Evolutionary conservation across 2,113 vertebrate genomes (phyloP).

Genomic region (Rhizomys pruinosus): DNA sequence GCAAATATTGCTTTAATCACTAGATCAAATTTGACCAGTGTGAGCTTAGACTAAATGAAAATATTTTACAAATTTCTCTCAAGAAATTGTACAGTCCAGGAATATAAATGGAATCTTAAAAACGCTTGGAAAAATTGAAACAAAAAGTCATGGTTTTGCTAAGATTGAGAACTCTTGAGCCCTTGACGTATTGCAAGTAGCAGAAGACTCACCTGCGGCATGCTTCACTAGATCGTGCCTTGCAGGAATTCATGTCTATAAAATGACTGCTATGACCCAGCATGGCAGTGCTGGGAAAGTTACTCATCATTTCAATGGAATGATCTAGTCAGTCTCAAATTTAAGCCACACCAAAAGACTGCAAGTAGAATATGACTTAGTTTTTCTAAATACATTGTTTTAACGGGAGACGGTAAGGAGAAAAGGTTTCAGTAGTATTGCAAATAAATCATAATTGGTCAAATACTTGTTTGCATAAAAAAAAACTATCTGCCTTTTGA

Average conservation of each 20-base stretch:
- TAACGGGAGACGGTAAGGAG: neutral
- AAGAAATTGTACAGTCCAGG: neutral
- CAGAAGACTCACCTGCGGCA: neutral
- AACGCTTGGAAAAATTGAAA: neutral
- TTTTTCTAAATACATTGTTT: neutral
- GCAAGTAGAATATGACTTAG: neutral
- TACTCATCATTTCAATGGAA: neutral
- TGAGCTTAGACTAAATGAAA: neutral
- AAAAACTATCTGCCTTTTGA: neutral
- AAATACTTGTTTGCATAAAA: neutral
- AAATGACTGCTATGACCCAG: neutral
- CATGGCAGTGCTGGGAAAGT: neutral
- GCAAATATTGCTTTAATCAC: neutral
- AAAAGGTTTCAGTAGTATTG: neutral
- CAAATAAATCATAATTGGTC: neutral
- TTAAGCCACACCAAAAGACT: neutral
- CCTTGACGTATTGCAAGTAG: neutral
- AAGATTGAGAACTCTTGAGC: neutral
- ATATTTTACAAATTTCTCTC: neutral
- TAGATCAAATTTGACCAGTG: neutral
- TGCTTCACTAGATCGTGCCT: neutral
- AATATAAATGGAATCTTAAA: slow-evolving; percentile 8
- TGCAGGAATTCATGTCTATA: neutral
- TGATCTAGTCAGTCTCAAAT: neutral
- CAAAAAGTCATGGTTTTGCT: neutral